Percentiles rank a stretch among this genome's conserved stretches.
Evolutionary conservation across 2,888 invertebrate genomes (phyloP).

Genomic region (Cataglyphis rosenhaueri): DNA sequence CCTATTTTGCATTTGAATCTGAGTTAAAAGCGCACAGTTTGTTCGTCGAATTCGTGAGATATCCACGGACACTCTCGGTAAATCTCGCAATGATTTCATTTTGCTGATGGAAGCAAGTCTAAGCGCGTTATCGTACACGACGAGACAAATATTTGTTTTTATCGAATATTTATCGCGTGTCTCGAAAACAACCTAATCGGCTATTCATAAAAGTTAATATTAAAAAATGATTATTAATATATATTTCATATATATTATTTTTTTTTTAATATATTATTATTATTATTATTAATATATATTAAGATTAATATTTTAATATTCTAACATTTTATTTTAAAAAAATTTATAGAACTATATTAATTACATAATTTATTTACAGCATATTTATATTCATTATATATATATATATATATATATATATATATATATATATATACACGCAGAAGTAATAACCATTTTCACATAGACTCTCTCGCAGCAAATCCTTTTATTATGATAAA

Average conservation of each 20-base stretch:
- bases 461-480: neutral
- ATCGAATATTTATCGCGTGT: conserved; percentile 78
- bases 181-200: conserved; percentile 63
- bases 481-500: conserved; percentile 28
- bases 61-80: conserved; percentile 40
- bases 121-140: conserved; percentile 25
- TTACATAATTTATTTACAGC: conserved; percentile 28
- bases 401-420: neutral
- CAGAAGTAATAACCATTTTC: conserved; percentile 16
- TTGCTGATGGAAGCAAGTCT: conserved; percentile 39
- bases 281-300: too few relatives aligned
- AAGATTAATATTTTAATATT: too few relatives aligned
- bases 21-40: conserved; percentile 55
- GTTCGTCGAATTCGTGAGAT: conserved; percentile 44
- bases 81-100: conserved; percentile 61
- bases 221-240: too few relatives aligned
- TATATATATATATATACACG: neutral
- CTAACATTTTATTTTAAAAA: too few relatives aligned
- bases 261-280: too few relatives aligned
- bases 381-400: neutral
- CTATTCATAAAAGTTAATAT: conserved; percentile 28
- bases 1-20: conserved; percentile 64
- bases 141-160: conserved; percentile 74
- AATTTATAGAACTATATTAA: too few relatives aligned
- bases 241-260: too few relatives aligned